A percentile compares a stretch with the other conserved stretches of the same genome.
Conservation (phyloP, 2,888 invertebrate species). For the Macrophya alboannulata region DNA sequence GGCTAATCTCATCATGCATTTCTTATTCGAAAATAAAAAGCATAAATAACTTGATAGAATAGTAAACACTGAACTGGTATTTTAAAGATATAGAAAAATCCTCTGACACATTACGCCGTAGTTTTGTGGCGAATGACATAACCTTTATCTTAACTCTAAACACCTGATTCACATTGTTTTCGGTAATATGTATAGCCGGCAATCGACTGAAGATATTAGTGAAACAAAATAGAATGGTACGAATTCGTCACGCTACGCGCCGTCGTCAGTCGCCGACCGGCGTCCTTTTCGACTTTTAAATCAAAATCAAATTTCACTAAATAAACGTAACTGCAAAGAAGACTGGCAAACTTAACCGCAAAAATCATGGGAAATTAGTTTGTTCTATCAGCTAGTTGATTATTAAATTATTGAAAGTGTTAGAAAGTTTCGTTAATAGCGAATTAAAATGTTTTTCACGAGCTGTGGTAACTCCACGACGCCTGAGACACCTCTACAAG, state of each 20-base stretch:
- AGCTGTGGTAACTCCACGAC: not conserved
- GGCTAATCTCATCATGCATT: constrained; percentile 39
- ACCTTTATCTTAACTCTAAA: not conserved
- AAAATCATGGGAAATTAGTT: not conserved
- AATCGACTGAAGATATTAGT: not conserved
- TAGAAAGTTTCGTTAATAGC: not conserved
- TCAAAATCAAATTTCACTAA: not conserved
- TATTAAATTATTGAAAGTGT: not conserved
- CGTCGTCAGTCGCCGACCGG: not conserved
- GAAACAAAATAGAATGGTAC: not conserved
- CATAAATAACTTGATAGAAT: not conserved
- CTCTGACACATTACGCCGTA: not conserved
- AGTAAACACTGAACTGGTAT: not conserved
- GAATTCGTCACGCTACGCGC: not conserved
- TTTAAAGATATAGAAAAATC: not conserved
- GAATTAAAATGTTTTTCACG: not conserved
- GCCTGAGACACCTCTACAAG: not conserved
- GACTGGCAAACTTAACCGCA: not conserved
- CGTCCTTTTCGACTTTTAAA: constrained; percentile 2
- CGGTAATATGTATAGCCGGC: not conserved
- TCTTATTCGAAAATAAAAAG: not conserved
- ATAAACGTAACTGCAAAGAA: not conserved
- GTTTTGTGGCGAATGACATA: not conserved
- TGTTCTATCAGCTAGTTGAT: not conserved
- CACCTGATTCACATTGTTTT: not conserved